phyloP scores from a whole-genome alignment of 2,888 invertebrate genomes.

The Phyto melanocephala region DNA sequence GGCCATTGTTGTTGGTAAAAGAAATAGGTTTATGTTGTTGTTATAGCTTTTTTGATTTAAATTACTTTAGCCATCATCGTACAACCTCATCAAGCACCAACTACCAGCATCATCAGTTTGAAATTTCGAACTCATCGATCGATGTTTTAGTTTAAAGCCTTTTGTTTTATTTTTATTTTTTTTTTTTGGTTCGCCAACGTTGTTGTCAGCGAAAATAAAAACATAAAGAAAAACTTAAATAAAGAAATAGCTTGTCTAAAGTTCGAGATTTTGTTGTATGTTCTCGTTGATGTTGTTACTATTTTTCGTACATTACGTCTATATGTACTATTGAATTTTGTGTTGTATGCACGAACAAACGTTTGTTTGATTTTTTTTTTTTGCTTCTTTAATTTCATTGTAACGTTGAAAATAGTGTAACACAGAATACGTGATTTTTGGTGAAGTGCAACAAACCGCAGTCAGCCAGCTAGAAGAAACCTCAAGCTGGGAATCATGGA shows the following conservation, averaged over 20 bases:
- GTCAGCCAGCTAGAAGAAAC: constrained; percentile 30
- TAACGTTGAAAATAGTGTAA: constrained; percentile 77
- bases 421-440: constrained; percentile 78
- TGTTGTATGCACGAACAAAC: constrained; percentile 66
- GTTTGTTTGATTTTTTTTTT: constrained; percentile 60
- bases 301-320: constrained; percentile 38
- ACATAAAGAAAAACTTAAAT: constrained; percentile 11
- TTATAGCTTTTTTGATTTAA: constrained; percentile 49
- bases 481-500: constrained; percentile 61
- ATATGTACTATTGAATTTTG: constrained; percentile 34
- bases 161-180: too few species aligned
- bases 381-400: constrained; percentile 41
- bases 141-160: constrained; percentile 46
- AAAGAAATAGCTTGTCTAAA: constrained; percentile 40
- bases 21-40: constrained; percentile 1
- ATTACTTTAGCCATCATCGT: constrained; percentile 58
- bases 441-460: constrained; percentile 65
- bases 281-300: constrained; percentile 62
- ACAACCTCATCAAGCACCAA: constrained; percentile 54
- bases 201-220: constrained; percentile 22
- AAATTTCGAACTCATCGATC: constrained; percentile 61
- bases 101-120: constrained; percentile 53
- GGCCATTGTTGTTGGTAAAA: constrained; percentile 44
- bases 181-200: constrained; percentile 25
- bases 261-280: constrained; percentile 33